Percentiles rank a stretch among this genome's conserved stretches.
Evolutionary conservation across 2,797 vertebrate species (phyloP).

Genomic region (Trematomus bernacchii): DNA sequence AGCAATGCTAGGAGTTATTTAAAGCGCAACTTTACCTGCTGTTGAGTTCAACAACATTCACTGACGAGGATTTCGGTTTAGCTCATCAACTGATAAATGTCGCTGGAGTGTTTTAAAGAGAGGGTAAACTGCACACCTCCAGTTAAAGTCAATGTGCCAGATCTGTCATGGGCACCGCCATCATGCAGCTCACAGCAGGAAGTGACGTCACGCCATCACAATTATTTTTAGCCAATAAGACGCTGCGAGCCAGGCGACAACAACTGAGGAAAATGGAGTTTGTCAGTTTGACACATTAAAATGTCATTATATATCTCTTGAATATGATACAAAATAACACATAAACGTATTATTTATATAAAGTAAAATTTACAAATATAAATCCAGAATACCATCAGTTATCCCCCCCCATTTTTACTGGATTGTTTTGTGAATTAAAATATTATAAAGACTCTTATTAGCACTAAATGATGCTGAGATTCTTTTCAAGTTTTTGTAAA

Average conservation of each 20-base stretch:
- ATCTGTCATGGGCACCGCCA: constrained; percentile 75
- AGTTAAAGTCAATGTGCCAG: constrained; percentile 65
- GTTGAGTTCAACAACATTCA: constrained; percentile 1
- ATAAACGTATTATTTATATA: too few species aligned
- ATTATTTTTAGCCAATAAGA: constrained; percentile 47
- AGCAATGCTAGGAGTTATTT: neutral
- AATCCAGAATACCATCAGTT: too few species aligned
- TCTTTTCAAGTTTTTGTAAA: too few species aligned
- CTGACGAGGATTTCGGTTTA: neutral
- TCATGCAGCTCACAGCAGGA: constrained; percentile 64
- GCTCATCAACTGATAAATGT: neutral
- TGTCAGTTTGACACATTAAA: constrained; percentile 18
- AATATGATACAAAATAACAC: too few species aligned
- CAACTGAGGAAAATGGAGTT: constrained; percentile 62
- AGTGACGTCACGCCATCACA: constrained; percentile 43
- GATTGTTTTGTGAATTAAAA: too few species aligned
- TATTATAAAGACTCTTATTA: too few species aligned
- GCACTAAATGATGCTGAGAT: too few species aligned
- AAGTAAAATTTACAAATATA: too few species aligned
- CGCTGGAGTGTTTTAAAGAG: rapidly evolving
- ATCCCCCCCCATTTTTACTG: too few species aligned
- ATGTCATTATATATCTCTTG: too few species aligned
- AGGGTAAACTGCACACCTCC: constrained; percentile 1
- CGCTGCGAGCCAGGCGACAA: constrained; percentile 5
- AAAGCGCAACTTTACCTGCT: constrained; percentile 23